Conservation (phyloP, 2,797 vertebrate species). For the Sandelia bainsii region DNA sequence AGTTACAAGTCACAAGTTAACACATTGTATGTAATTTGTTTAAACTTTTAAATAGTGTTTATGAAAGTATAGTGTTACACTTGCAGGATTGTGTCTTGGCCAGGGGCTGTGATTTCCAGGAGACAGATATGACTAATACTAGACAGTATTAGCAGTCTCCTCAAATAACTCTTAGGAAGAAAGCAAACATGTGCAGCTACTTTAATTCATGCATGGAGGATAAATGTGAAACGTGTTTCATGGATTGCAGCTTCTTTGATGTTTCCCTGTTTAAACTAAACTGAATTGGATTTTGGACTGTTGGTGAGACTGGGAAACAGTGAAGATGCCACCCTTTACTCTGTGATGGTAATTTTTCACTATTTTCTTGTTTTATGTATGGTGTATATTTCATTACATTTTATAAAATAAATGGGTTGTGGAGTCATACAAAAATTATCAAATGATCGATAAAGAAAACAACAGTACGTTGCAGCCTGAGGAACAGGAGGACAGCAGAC, state of each 20-base stretch:
- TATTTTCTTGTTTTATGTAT: no score
- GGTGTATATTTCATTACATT: background rate
- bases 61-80: background rate
- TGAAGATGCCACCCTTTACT: background rate
- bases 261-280: background rate
- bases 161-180: background rate
- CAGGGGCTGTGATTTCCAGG: background rate
- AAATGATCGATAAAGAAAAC: background rate
- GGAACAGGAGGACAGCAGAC: slow-evolving; percentile 19
- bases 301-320: background rate
- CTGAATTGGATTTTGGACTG: background rate
- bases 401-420: background rate
- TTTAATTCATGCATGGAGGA: background rate
- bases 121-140: slow-evolving; percentile 1
- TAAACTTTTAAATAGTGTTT: background rate
- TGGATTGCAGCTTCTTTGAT: no score
- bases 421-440: background rate
- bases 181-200: no score
- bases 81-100: background rate
- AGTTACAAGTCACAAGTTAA: background rate
- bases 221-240: background rate
- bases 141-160: background rate
- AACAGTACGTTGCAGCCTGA: background rate
- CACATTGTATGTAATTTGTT: background rate
- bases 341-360: background rate